phyloP scores from a whole-genome alignment of 2,888 invertebrate species.

The Lithophane semibrunnea region DNA sequence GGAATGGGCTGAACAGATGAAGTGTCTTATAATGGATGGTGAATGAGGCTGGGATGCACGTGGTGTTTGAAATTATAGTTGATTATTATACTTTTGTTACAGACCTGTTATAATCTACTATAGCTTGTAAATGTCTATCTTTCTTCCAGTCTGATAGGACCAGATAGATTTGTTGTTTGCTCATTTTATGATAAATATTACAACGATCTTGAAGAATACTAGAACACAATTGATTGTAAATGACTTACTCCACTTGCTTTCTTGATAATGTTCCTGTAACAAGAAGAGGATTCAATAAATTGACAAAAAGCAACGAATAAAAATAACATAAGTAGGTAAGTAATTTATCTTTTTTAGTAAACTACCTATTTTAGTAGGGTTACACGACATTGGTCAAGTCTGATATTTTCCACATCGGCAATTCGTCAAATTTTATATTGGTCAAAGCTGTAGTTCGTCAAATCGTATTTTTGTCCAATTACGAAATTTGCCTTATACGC shows the following conservation, averaged over 20 bases:
- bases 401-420: too few relatives aligned
- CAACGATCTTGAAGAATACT: background rate
- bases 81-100: background rate
- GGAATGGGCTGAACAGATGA: slow-evolving; percentile 52
- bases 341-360: too few relatives aligned
- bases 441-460: too few relatives aligned
- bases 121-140: background rate
- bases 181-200: background rate
- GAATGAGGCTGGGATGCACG: slow-evolving; percentile 21
- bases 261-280: background rate
- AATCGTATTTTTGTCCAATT: too few relatives aligned
- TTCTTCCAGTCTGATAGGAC: background rate
- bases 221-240: background rate
- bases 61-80: slow-evolving; percentile 13
- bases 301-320: background rate
- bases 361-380: too few relatives aligned
- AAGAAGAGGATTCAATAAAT: background rate
- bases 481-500: too few relatives aligned
- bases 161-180: background rate
- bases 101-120: background rate
- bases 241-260: background rate
- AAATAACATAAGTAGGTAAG: too few relatives aligned
- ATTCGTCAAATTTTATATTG: too few relatives aligned
- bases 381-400: too few relatives aligned
- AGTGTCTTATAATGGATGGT: slow-evolving; percentile 45